Conservation (phyloP, 2,797 vertebrate genomes). For the Rhabdomys pumilio region DNA sequence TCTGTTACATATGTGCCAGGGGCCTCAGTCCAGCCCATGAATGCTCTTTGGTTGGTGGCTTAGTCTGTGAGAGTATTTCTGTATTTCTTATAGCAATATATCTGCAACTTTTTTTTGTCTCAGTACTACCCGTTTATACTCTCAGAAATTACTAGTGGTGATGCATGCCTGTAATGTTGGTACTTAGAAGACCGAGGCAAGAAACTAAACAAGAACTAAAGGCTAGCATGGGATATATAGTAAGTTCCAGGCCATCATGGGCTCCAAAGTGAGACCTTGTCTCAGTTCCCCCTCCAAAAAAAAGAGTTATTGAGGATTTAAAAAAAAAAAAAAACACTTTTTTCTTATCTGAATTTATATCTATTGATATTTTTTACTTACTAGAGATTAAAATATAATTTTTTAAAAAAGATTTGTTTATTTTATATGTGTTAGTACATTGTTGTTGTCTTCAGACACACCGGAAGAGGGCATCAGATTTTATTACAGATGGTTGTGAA, state of each 20-base stretch:
- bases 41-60: not conserved
- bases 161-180: not conserved
- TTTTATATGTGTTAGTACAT: not conserved
- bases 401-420: conserved; percentile 13
- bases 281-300: not conserved
- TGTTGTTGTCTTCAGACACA: not conserved
- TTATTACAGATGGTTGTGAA: not conserved
- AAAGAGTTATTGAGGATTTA: conserved; percentile 44
- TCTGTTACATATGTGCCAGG: not conserved
- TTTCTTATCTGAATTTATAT: conserved; percentile 65
- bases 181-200: not conserved
- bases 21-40: not conserved
- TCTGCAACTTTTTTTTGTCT: conserved; percentile 62
- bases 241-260: not conserved
- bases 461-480: not conserved
- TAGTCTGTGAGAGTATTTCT: not conserved
- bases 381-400: conserved; percentile 62
- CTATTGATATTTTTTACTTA: conserved; percentile 50
- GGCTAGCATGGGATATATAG: not conserved
- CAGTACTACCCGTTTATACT: not conserved
- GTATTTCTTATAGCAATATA: conserved; percentile 26
- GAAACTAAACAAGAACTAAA: not conserved
- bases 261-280: not conserved
- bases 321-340: not conserved
- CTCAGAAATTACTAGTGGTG: conserved; percentile 46